Conservation (phyloP, 2,113 vertebrate genomes). For the Gymnorhina tibicen region DNA sequence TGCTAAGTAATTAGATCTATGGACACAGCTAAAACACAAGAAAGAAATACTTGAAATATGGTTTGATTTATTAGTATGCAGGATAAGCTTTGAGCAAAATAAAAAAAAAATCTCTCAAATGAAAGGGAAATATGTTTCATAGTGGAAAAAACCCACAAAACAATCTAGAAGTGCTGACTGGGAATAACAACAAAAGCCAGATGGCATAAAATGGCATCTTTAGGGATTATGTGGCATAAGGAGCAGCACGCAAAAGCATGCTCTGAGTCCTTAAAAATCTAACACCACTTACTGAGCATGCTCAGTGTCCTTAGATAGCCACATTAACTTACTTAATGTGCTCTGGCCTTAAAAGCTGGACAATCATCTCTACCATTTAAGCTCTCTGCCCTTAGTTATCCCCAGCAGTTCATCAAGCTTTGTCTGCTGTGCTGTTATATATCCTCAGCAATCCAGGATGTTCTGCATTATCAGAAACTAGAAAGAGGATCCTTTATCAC, state of each 20-base stretch:
- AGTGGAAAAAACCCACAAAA: constrained; percentile 39
- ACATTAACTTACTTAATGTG: constrained; percentile 43
- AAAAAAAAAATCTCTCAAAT: constrained; percentile 5
- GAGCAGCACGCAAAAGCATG: constrained; percentile 60
- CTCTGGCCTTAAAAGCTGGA: constrained; percentile 36
- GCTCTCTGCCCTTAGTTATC: constrained; percentile 23
- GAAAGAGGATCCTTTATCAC: background rate
- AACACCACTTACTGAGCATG: constrained; percentile 48
- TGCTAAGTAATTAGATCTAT: background rate
- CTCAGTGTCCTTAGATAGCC: constrained; percentile 71
- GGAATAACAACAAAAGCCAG: constrained; percentile 75
- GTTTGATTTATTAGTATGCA: constrained; percentile 59
- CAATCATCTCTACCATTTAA: constrained; percentile 38
- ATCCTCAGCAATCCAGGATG: background rate
- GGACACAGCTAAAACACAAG: background rate
- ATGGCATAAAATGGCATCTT: constrained; percentile 78
- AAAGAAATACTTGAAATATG: constrained; percentile 21
- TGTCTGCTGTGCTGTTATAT: background rate
- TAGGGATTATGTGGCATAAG: constrained; percentile 75
- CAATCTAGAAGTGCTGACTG: constrained; percentile 75
- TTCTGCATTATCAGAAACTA: background rate
- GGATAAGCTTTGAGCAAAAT: background rate
- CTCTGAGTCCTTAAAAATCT: constrained; percentile 64
- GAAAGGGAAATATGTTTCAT: constrained; percentile 66
- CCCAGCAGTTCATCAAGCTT: constrained; percentile 10